A percentile compares a stretch with the other conserved stretches of the same genome.
phyloP scores from a whole-genome alignment of 2,888 invertebrate genomes.

The Pediacus dermestoides region DNA sequence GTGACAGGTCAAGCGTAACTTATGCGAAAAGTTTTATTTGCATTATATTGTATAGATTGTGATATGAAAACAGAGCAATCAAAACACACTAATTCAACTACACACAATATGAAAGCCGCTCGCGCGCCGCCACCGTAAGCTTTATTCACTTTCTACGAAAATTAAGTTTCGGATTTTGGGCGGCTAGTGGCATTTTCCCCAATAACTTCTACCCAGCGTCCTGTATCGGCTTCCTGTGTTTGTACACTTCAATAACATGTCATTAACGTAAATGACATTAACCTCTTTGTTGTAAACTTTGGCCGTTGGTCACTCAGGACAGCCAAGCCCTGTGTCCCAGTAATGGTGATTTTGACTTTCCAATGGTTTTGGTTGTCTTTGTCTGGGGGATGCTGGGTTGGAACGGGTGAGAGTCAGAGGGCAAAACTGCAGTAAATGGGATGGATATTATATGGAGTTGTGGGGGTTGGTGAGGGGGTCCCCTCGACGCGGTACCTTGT shows the following conservation, averaged over 20 bases:
- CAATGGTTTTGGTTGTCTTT: no score
- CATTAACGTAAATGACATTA: conserved; percentile 41
- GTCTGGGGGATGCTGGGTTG: neutral
- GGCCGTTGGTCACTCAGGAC: conserved; percentile 36
- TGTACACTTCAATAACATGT: conserved; percentile 40
- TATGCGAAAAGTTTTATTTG: conserved; percentile 10
- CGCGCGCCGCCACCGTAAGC: no score
- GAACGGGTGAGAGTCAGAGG: no score
- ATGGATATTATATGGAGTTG: no score
- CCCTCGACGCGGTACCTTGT: conserved; percentile 26
- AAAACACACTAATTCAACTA: conserved; percentile 26
- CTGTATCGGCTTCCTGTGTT: conserved; percentile 29
- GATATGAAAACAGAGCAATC: conserved; percentile 19
- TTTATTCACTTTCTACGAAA: conserved; percentile 20
- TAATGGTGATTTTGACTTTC: no score
- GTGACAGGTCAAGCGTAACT: conserved; percentile 8
- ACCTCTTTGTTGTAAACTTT: conserved; percentile 42
- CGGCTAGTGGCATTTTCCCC: conserved; percentile 24
- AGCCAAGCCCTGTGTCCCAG: no score
- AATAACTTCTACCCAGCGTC: conserved; percentile 10
- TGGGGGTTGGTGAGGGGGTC: conserved; percentile 12
- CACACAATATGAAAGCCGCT: conserved; percentile 22
- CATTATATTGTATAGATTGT: conserved; percentile 8
- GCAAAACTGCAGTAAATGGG: neutral
- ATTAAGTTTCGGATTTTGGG: conserved; percentile 26